phyloP scores from a whole-genome alignment of 2,113 vertebrate genomes.

The Corythornis vintsioides region DNA sequence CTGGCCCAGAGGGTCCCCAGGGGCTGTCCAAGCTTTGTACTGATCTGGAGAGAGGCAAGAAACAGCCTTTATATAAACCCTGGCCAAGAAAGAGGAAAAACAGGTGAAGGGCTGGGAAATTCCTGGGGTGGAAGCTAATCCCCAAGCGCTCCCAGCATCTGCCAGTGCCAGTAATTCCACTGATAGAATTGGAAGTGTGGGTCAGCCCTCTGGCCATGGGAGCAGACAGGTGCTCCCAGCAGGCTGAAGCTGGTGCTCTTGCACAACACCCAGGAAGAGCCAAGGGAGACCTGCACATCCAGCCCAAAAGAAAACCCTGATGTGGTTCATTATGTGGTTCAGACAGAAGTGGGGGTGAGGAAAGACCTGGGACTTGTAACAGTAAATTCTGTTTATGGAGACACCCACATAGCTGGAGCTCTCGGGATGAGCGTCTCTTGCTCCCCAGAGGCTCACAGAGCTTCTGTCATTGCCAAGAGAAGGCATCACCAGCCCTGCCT shows the following conservation, averaged over 20 bases:
- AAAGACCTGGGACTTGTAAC: background rate
- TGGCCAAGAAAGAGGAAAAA: background rate
- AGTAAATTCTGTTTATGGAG: background rate
- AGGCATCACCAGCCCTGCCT: background rate
- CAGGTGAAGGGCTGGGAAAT: slow-evolving; percentile 15
- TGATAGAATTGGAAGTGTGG: background rate
- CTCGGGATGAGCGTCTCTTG: accelerated
- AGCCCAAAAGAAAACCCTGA: background rate
- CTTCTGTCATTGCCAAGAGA: accelerated
- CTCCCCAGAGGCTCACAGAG: background rate
- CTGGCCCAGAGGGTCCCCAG: background rate
- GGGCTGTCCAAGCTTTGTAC: background rate
- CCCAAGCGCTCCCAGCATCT: background rate
- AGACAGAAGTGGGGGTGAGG: background rate
- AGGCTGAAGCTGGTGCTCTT: background rate
- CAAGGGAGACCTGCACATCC: background rate
- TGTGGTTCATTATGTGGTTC: background rate
- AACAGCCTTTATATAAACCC: slow-evolving; percentile 33
- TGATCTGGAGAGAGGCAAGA: background rate
- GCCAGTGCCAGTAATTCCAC: slow-evolving; percentile 52
- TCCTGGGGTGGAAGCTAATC: background rate
- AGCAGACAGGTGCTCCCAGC: background rate
- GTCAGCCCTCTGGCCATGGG: background rate
- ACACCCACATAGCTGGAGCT: accelerated
- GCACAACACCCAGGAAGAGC: background rate